These are phyloP conservation scores for Enteromius trimaculatus DNA, from an alignment of 2,797 vertebrate species.

Conservation along the genomic window DNA sequence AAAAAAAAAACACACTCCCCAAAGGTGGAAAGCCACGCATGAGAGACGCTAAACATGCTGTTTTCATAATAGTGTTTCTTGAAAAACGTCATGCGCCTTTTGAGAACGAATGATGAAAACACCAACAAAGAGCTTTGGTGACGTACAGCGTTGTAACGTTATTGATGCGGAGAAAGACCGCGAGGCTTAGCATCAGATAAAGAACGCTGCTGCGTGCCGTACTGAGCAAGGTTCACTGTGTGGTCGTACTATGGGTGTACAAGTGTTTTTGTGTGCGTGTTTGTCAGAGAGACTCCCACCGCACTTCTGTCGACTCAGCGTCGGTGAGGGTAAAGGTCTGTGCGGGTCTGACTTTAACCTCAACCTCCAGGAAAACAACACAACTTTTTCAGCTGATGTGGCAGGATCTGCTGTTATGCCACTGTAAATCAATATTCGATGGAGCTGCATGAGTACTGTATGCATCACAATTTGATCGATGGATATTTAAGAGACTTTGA, in stretches of 20 bases:
- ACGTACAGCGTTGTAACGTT: background rate
- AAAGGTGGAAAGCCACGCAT: conserved; percentile 42
- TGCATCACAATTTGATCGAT: conserved; percentile 21
- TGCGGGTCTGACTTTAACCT: conserved; percentile 56
- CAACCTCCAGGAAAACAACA: conserved; percentile 53
- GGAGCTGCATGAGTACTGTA: conserved; percentile 15
- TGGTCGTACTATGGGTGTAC: conserved; percentile 1
- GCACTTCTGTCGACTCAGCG: conserved; percentile 58
- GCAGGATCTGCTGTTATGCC: background rate
- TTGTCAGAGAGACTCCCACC: conserved; percentile 6
- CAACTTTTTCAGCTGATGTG: conserved; percentile 26
- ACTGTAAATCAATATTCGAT: conserved; percentile 35
- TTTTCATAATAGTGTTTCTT: conserved; percentile 13
- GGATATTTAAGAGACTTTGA: conserved; percentile 33
- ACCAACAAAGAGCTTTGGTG: conserved; percentile 11
- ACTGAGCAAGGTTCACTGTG: background rate
- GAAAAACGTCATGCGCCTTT: conserved; percentile 13
- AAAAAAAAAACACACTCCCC: conserved; percentile 2
- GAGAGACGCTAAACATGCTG: conserved; percentile 33
- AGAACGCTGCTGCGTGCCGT: background rate
- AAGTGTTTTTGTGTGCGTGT: background rate
- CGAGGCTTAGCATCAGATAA: conserved; percentile 36
- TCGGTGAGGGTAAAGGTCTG: conserved; percentile 62
- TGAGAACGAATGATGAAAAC: conserved; percentile 32
- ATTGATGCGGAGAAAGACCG: conserved; percentile 21